These are phyloP conservation scores for Turdus rufiventris DNA, from an alignment of 2,113 vertebrate genomes.

Conservation along the genomic window DNA sequence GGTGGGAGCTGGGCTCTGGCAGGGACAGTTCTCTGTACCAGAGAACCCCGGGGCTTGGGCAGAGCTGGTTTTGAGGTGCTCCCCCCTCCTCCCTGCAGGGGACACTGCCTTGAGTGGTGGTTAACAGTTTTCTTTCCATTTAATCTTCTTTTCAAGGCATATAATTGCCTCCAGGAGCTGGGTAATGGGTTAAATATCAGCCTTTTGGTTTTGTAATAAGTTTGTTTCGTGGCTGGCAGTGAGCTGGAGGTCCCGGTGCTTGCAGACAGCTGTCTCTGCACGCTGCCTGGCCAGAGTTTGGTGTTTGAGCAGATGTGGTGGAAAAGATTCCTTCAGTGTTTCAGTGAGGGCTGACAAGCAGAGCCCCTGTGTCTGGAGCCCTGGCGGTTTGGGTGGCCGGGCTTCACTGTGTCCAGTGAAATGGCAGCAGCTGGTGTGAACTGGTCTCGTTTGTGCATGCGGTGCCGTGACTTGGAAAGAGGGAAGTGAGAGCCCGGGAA, in stretches of 20 bases:
- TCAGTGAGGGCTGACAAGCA: background rate
- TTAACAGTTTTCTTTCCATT: background rate
- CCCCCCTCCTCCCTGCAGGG: accelerated
- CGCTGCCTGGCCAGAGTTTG: background rate
- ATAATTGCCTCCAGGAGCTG: background rate
- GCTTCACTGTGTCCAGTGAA: background rate
- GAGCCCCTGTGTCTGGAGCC: accelerated
- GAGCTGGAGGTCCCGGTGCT: background rate
- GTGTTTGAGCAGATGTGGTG: background rate
- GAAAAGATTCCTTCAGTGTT: background rate
- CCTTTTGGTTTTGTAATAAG: conserved; percentile 15
- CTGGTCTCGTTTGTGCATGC: background rate
- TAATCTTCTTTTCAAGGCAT: background rate
- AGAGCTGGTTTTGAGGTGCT: background rate
- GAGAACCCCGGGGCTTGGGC: accelerated
- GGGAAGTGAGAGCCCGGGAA: background rate
- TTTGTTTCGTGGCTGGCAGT: background rate
- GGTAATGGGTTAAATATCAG: conserved; percentile 34
- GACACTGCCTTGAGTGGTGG: accelerated
- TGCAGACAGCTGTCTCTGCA: background rate
- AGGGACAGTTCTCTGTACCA: background rate
- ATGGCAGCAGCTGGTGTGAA: background rate
- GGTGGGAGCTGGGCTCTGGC: background rate
- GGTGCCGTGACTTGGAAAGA: background rate
- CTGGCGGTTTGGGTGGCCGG: background rate